Evolutionary conservation across 2,113 vertebrate species (phyloP), one percentile per base, ranked within the genome.

Genomic region (Rutilus rutilus): DNA sequence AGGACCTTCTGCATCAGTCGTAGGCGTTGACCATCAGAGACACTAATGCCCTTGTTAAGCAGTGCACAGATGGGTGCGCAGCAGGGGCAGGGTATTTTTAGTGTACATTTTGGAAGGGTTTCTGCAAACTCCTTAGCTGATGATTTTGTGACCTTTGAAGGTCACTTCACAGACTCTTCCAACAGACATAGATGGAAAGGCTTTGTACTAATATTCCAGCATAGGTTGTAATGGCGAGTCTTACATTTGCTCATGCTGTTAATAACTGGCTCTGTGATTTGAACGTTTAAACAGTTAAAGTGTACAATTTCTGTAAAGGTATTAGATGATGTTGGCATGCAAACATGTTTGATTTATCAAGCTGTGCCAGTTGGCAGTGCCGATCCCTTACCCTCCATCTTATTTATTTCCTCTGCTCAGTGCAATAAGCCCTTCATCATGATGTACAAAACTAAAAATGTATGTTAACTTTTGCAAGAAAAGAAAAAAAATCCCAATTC

Each of bases 31-130:
- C 6, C 67, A 17, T 39, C 64, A 60, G 64, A n/a, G 36, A 59
- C 59, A 25, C 86, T 47, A 65, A 65, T 77, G 60, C 60, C 57
- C 33, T 83, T 83, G 71, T 39, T 65, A 27, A 64, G 39, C 25
- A 25, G 59, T n/a, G 75, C 36, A 52, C 82, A 84, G 83, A 85
- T 87, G 86, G 73, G 5, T 42, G 57, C 82, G 4, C 75, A 78
- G 82, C 64, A 25, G 82, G 54, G 67, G 64, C 74, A 67, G n/a
- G 60, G 14, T 86, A 82, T 85, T 88, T 83, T 54, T 77, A 77
- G 69, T 17, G 19, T 17, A n/a, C 21, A 39, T 82, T 71, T 80
- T 82, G 33, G 23, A 81, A 65, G 83, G 45, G 59, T 57, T 78
- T 69, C 45, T 71, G 54, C 36, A 59, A 52, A 78, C 1, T 10